phyloP scores from a whole-genome alignment of 1,140 invertebrate species.

The Drosophila lacertosa region DNA sequence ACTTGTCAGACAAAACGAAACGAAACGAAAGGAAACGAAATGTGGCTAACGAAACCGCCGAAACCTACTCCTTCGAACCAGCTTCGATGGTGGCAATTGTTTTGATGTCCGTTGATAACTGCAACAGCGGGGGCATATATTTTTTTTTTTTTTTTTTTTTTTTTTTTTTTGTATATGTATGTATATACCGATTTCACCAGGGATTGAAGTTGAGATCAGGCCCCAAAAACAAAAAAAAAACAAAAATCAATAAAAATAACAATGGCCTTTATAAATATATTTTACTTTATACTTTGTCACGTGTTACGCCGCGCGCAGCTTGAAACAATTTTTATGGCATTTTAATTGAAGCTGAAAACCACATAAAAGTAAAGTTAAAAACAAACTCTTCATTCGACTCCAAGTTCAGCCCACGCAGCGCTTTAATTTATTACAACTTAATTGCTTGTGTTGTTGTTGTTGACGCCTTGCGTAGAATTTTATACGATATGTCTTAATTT shows the following conservation, averaged over 20 bases:
- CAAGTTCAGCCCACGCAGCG: slow-evolving; percentile 54
- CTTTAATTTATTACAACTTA: slow-evolving; percentile 75
- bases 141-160: no score
- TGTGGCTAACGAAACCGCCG: slow-evolving; percentile 40
- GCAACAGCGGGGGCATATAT: slow-evolving; percentile 50
- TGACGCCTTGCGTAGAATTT: slow-evolving; percentile 15
- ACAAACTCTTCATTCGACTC: slow-evolving; percentile 12
- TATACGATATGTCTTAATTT: slow-evolving; percentile 68
- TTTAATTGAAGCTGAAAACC: slow-evolving; percentile 67
- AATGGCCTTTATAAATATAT: slow-evolving; percentile 57
- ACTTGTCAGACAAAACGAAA: slow-evolving; percentile 77
- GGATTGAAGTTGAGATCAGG: slow-evolving; percentile 29
- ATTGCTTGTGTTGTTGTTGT: slow-evolving; percentile 43
- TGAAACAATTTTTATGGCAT: slow-evolving; percentile 61
- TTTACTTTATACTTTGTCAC: slow-evolving; percentile 58
- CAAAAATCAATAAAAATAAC: slow-evolving; percentile 53
- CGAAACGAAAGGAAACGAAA: slow-evolving; percentile 34
- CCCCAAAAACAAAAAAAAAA: slow-evolving; percentile 43
- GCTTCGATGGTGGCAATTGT: slow-evolving; percentile 74
- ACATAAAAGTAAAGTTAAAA: slow-evolving; percentile 23
- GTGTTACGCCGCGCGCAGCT: slow-evolving; percentile 44
- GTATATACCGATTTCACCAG: slow-evolving; percentile 45
- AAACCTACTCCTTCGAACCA: slow-evolving; percentile 3
- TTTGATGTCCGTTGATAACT: slow-evolving; percentile 76
- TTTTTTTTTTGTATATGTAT: no score